Evolutionary conservation across 2,888 invertebrate species (phyloP), one percentile per base, ranked within the genome.

Genomic region (Mythimna albipuncta): DNA sequence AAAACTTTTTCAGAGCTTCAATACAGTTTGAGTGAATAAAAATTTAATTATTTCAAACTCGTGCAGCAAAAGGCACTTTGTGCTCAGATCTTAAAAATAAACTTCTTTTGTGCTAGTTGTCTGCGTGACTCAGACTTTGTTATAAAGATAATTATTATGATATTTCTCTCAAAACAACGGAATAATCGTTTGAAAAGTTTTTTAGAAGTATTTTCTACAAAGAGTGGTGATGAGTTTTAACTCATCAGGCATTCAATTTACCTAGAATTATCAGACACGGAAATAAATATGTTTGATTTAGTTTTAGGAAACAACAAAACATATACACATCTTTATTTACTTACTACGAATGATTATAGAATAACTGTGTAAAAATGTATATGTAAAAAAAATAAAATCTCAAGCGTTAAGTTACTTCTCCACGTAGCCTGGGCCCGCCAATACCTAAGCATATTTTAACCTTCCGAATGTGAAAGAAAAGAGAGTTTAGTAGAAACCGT

Each of bases 61-160:
- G 74, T 78, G 69, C 80, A 67, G 63, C 80, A 81, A 80, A 79
- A 83, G 78, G 70, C 79, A 82, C 86, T 84, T 87, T 87, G 86
- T 75, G 88, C 68, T 87, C 81, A 82, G 87, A 87, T 89, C 87
- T 89, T 90, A 92, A 92, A 93, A 92, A 93, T 92, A 92, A 91
- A 91, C 90, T 89, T 88, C 85, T 92, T 92, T 92, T 92, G 91
- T 92, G 85, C 86, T 84, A 82, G 79, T 73, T 76, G 77, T 83
- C 81, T 75, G 79, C 87, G 82, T 87, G 88, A 89, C 79, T 86
- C 74, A 54, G 80, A 71, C 81, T 84, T 81, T 76, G 65, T 69
- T 76, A 80, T 77, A 81, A 61, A 81, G 68, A 81, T 73, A 82
- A 82, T 78, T 81, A 84, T 84, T 83, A 78, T 81, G 72, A 85